phyloP scores from a whole-genome alignment of 2,113 vertebrate genomes.

The Antechinus stuartii region DNA sequence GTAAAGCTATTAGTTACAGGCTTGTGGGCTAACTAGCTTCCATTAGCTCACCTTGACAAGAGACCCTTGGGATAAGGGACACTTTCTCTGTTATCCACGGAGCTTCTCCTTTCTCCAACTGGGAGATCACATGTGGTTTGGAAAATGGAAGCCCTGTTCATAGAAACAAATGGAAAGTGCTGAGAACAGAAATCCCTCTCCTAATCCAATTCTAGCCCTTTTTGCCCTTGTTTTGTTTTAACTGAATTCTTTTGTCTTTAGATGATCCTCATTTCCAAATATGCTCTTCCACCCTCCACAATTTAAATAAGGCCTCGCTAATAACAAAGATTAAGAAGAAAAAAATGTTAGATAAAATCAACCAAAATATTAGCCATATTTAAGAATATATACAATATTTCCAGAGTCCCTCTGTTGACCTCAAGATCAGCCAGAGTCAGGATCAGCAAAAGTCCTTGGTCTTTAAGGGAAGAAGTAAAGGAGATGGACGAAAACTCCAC shows the following conservation, averaged over 20 bases:
- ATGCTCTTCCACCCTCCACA: neutral
- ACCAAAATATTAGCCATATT: neutral
- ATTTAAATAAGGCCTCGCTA: neutral
- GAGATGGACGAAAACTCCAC: too few relatives aligned
- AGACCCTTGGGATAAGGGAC: neutral
- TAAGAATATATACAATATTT: neutral
- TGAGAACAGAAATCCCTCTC: neutral
- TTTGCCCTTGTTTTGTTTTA: neutral
- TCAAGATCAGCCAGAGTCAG: neutral
- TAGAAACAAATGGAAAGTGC: neutral
- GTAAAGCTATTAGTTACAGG: neutral
- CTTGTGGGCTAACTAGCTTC: accelerated
- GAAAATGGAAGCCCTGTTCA: constrained; percentile 64
- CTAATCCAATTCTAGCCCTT: neutral
- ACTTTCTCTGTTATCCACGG: constrained; percentile 68
- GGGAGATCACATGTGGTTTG: constrained; percentile 74
- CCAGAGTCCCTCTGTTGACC: too few relatives aligned
- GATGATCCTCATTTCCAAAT: neutral
- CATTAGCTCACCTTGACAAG: constrained; percentile 59
- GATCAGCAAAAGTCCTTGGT: too few relatives aligned
- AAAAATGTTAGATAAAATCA: neutral
- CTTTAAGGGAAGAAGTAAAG: too few relatives aligned
- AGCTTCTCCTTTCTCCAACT: constrained; percentile 73
- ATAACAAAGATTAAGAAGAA: neutral
- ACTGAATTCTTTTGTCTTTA: neutral